These are phyloP conservation scores for Meleagris gallopavo DNA, from an alignment of 2,113 vertebrate genomes.

Conservation along the genomic window DNA sequence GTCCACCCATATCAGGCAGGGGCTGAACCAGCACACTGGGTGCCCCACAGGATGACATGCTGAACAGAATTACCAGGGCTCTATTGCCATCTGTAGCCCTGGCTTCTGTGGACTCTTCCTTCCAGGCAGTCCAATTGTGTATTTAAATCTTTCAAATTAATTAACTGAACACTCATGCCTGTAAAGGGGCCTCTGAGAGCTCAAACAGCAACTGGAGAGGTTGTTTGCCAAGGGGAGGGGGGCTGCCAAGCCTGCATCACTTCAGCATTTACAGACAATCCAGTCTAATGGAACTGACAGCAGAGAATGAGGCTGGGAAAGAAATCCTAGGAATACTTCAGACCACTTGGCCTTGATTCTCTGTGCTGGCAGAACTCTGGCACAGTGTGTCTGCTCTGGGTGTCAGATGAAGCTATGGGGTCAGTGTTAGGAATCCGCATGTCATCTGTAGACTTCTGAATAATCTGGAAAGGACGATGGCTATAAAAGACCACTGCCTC, in stretches of 20 bases:
- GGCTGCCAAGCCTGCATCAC: neutral
- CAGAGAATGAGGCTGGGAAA: neutral
- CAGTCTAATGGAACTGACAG: neutral
- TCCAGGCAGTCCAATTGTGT: neutral
- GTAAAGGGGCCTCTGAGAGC: neutral
- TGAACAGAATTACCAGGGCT: neutral
- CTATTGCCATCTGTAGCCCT: neutral
- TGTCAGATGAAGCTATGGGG: rapidly evolving
- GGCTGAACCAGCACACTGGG: rapidly evolving
- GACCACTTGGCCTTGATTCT: neutral
- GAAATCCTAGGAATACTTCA: neutral
- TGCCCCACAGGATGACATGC: neutral
- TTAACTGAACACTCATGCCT: slow-evolving; percentile 20
- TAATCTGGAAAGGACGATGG: neutral
- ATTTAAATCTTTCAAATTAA: slow-evolving; percentile 26
- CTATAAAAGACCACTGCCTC: neutral
- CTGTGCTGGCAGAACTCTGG: neutral
- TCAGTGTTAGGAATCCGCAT: rapidly evolving
- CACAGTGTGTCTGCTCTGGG: neutral
- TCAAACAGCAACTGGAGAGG: slow-evolving; percentile 22
- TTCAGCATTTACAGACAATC: neutral
- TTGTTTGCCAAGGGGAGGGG: slow-evolving; percentile 20
- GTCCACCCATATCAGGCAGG: rapidly evolving
- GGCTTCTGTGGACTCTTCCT: neutral
- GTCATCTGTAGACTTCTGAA: neutral